Base-by-base conservation (phyloP, 2,113 vertebrate species). In the Anhinga anhinga region DNA sequence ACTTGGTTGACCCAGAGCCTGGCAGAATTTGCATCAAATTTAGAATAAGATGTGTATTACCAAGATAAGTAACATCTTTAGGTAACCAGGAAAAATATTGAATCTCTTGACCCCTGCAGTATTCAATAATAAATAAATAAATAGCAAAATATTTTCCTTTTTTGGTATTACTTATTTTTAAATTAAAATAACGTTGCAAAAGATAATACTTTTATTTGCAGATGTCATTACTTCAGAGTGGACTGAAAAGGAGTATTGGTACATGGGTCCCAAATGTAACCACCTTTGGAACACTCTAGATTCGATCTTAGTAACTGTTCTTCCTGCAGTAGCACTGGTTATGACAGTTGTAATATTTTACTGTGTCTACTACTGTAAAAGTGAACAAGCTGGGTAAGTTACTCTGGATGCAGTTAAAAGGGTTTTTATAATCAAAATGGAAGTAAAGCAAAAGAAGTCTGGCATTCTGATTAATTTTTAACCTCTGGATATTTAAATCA, bases 261-360 rank as follows among this genome's bases (percentile, higher is more conserved):
- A 98, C 79, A 90, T 97, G 96, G 98, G 97, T 2, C 36, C 90
- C 58, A 98, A 96, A 83, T 98, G 98, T 92, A 73, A 98, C 21
- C 95, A 97, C 27, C 91, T 88, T 44, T 98, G 98, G 97, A 98
- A 36, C 71, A 98, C 97, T 26, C 23, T 92, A 77, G 62, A 97
- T 86, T 94, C 98, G 47, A 93, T 98, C 86, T 86, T 98, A 67
- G 81, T 98, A 44, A 29, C 90, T n/a, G 65, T 58, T 53, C 26
- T 98, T 61, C 98, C 97, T 89, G 97, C 58, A 67, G 45, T 95
- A 34, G 50, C 53, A 11, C 78, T 98, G 65, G 58, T 95, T 82
- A 18, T 96, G 53, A 40, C 96, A 25, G 74, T 86, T 79, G 61
- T 76, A 58, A 77, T 44, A 86, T 96, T 95, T 40, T 93, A 78